A percentile compares a stretch with the other conserved stretches of the same genome.
These are phyloP conservation scores for Knipowitschia caucasica DNA, from an alignment of 2,797 vertebrate genomes.

Conservation along the genomic window DNA sequence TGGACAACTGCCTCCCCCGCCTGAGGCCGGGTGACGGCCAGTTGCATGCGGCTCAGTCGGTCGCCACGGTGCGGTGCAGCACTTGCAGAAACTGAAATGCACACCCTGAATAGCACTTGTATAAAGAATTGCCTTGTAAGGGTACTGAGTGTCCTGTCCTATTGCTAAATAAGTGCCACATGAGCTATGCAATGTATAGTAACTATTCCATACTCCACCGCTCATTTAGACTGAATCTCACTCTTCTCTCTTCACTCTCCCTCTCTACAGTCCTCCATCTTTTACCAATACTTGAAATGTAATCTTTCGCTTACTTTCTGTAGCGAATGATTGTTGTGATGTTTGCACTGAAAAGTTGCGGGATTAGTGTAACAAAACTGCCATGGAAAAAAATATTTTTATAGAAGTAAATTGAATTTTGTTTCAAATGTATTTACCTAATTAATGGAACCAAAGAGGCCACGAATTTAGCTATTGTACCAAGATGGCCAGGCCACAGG, in stretches of 20 bases:
- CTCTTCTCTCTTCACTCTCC: slow-evolving; percentile 34
- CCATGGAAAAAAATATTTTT: slow-evolving; percentile 98
- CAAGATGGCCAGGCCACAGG: slow-evolving; percentile 83
- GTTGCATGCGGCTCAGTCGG: slow-evolving; percentile 70
- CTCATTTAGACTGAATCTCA: slow-evolving; percentile 79
- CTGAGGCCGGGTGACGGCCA: slow-evolving; percentile 27
- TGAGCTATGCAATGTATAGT: slow-evolving; percentile 98
- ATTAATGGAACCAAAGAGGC: slow-evolving; percentile 99
- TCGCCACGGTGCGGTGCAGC: slow-evolving; percentile 77
- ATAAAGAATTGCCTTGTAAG: slow-evolving; percentile 90
- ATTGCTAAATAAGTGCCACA: slow-evolving; percentile 85
- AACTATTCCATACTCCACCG: slow-evolving; percentile 78
- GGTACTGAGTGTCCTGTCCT: slow-evolving; percentile 83
- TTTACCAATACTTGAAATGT: slow-evolving; percentile 99
- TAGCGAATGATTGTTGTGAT: slow-evolving; percentile 98
- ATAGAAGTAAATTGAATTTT: slow-evolving; percentile 94
- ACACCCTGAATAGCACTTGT: slow-evolving; percentile 92
- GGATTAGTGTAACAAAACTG: slow-evolving; percentile 88
- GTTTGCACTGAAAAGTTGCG: slow-evolving; percentile 99
- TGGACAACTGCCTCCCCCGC: slow-evolving; percentile 35
- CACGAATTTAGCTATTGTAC: slow-evolving; percentile 90
- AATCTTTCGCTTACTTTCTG: slow-evolving; percentile 98
- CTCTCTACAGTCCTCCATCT: slow-evolving; percentile 82
- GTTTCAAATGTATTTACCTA: slow-evolving; percentile 96
- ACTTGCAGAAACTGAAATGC: slow-evolving; percentile 87